Percentiles rank a stretch among this genome's conserved stretches.
Conservation (phyloP, 2,888 invertebrate genomes). For the Agrypnus murinus region DNA sequence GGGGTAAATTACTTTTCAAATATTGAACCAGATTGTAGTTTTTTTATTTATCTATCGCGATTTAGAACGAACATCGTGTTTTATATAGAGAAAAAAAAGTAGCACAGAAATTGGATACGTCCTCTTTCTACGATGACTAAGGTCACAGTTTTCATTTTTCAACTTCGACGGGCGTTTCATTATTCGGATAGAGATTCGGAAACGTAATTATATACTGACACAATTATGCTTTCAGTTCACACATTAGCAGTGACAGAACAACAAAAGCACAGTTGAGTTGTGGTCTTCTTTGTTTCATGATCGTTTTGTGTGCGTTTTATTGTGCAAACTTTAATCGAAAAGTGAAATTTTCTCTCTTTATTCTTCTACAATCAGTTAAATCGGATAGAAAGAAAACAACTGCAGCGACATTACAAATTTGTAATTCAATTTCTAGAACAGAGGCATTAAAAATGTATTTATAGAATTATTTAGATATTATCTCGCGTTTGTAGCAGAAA, state of each 20-base stretch:
- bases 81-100: too few relatives aligned
- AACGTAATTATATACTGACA: constrained; percentile 28
- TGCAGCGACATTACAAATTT: constrained; percentile 1
- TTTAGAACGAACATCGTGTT: too few relatives aligned
- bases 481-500: constrained; percentile 8
- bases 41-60: not conserved
- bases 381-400: not conserved
- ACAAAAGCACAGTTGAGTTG: constrained; percentile 21
- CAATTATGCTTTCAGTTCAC: constrained; percentile 32
- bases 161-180: constrained; percentile 1
- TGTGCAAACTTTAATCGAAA: constrained; percentile 17
- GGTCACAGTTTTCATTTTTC: constrained; percentile 15
- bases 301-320: constrained; percentile 23
- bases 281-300: constrained; percentile 32
- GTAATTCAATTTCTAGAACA: constrained; percentile 20
- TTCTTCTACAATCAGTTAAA: not conserved
- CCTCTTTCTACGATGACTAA: not conserved
- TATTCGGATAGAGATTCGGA: constrained; percentile 13
- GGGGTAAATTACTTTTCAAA: constrained; percentile 17
- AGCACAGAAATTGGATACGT: not conserved
- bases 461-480: constrained; percentile 23
- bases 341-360: constrained; percentile 21
- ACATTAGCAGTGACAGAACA: constrained; percentile 21
- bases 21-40: constrained; percentile 14
- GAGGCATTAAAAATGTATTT: constrained; percentile 25